Percentiles rank a stretch among this genome's conserved stretches.
phyloP scores from a whole-genome alignment of 1,140 invertebrate genomes.

The Caerostris extrusa region DNA sequence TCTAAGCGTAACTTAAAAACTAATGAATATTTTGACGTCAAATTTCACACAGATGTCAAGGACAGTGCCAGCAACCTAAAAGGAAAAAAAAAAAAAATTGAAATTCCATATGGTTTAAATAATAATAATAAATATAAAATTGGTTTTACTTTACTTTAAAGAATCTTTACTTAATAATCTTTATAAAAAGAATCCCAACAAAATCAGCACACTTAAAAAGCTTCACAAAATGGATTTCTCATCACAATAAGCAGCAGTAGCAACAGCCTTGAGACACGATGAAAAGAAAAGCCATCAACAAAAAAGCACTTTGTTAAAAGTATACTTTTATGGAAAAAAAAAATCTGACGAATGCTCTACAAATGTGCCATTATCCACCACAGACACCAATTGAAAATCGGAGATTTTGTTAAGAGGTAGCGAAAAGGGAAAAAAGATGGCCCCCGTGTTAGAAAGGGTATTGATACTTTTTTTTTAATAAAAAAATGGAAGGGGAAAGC shows the following conservation, averaged over 20 bases:
- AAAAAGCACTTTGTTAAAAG: slow-evolving; percentile 5
- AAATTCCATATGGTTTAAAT: too few species aligned
- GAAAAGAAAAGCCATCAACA: neutral
- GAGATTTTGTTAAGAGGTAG: neutral
- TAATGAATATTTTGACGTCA: too few species aligned
- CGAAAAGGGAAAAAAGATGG: neutral
- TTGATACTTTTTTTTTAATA: neutral
- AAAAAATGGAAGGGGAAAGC: neutral
- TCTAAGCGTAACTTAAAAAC: too few species aligned
- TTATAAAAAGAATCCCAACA: too few species aligned
- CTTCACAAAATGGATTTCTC: neutral
- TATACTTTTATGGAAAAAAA: neutral
- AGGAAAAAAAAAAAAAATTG: too few species aligned
- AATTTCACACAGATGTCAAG: too few species aligned
- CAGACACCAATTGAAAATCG: neutral
- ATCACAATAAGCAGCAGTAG: neutral
- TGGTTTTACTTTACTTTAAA: too few species aligned
- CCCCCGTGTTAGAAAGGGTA: neutral
- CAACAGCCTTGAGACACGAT: neutral
- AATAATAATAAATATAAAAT: too few species aligned
- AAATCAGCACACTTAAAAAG: too few species aligned
- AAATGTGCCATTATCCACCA: slow-evolving; percentile 17
- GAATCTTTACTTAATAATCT: too few species aligned
- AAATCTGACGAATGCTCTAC: neutral
- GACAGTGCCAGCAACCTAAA: too few species aligned